Percentiles rank a stretch among this genome's conserved stretches.
These are phyloP conservation scores for Allygus modestus DNA, from an alignment of 2,888 invertebrate genomes.

Conservation along the genomic window DNA sequence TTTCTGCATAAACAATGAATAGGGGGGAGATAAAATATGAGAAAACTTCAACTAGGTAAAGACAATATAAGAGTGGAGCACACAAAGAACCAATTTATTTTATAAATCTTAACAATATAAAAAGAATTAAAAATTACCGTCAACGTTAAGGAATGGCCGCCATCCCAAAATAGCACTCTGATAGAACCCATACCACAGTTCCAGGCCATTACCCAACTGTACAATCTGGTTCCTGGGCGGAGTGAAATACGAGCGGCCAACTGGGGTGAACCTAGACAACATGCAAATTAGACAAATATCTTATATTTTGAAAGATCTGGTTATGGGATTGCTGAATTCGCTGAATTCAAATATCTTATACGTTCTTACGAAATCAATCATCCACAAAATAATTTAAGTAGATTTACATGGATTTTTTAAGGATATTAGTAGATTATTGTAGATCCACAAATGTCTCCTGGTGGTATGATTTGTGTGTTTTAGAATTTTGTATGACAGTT, in stretches of 20 bases:
- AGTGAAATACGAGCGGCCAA: slow-evolving; percentile 90
- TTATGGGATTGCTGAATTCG: too few species aligned
- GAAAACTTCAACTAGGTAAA: too few species aligned
- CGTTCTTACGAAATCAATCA: background rate
- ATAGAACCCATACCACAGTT: slow-evolving; percentile 96
- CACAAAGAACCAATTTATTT: too few species aligned
- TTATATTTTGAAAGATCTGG: too few species aligned
- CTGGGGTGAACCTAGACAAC: slow-evolving; percentile 75
- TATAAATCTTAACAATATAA: too few species aligned
- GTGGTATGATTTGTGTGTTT: too few species aligned
- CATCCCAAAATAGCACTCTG: slow-evolving; percentile 95
- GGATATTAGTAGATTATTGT: too few species aligned
- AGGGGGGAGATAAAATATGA: too few species aligned
- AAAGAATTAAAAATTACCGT: slow-evolving; percentile 78
- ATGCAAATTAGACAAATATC: background rate
- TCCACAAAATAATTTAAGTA: background rate
- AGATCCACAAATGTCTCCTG: too few species aligned
- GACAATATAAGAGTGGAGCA: too few species aligned
- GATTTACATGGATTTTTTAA: background rate
- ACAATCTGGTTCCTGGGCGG: slow-evolving; percentile 74
- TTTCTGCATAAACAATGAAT: too few species aligned
- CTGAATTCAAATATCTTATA: background rate
- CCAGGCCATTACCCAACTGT: slow-evolving; percentile 87
- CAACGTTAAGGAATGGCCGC: slow-evolving; percentile 90
- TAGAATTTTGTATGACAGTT: too few species aligned